phyloP scores from a whole-genome alignment of 1,140 invertebrate species.

The Leptinotarsa defecta region DNA sequence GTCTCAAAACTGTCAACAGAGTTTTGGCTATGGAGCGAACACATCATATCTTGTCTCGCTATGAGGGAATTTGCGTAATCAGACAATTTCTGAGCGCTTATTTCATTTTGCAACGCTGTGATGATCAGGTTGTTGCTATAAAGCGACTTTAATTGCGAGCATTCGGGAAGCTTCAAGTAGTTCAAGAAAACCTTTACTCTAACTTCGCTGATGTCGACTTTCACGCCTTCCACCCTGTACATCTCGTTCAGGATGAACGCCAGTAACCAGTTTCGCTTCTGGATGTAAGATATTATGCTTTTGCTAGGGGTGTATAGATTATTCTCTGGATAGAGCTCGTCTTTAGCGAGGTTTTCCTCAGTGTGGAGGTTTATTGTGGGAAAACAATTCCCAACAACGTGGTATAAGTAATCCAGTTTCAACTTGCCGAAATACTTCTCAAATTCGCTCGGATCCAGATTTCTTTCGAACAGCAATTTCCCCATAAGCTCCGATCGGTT shows the following conservation, averaged over 20 bases:
- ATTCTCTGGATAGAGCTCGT: conserved; percentile 40
- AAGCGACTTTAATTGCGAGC: conserved; percentile 55
- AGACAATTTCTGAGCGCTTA: conserved; percentile 38
- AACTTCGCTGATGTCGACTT: conserved; percentile 51
- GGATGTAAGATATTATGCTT: conserved; percentile 61
- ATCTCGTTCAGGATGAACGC: conserved; percentile 62
- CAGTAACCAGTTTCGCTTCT: conserved; percentile 62
- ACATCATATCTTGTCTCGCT: conserved; percentile 23
- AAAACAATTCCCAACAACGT: conserved; percentile 62
- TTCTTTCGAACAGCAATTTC: conserved; percentile 62
- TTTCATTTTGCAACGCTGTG: conserved; percentile 57
- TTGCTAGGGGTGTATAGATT: conserved; percentile 47
- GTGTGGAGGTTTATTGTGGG: conserved; percentile 56
- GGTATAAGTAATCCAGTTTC: conserved; percentile 65
- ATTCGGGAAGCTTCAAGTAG: conserved; percentile 56
- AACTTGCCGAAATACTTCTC: conserved; percentile 61
- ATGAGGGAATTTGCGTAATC: conserved; percentile 38
- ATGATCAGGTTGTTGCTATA: conserved; percentile 59
- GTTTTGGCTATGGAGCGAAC: conserved; percentile 20
- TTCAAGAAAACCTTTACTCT: conserved; percentile 56
- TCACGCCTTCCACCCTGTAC: conserved; percentile 51
- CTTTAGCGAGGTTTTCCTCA: conserved; percentile 41
- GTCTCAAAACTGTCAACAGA: conserved; percentile 44
- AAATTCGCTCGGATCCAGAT: conserved; percentile 61
- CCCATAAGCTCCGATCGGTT: conserved; percentile 59